Evolutionary conservation across 2,797 vertebrate species (phyloP).

Genomic region (Threskiornis aethiopicus): DNA sequence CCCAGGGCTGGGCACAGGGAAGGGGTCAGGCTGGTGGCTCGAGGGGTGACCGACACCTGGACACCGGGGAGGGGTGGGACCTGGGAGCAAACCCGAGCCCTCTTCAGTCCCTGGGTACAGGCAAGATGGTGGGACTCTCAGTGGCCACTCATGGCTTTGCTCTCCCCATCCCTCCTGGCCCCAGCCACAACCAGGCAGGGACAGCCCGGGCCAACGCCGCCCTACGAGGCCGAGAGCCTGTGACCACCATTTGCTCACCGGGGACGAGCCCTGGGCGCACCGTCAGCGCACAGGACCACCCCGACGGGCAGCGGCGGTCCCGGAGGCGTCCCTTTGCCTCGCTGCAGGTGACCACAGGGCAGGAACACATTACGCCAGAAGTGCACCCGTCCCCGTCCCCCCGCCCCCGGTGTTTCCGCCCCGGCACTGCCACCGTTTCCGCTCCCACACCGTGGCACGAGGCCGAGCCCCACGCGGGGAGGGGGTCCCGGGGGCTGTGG

Average conservation of each 20-base stretch:
- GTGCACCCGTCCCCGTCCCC: neutral
- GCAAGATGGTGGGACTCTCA: fast-evolving
- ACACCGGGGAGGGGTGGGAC: neutral
- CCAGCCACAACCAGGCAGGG: neutral
- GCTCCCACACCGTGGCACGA: neutral
- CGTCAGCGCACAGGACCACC: neutral
- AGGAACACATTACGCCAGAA: neutral
- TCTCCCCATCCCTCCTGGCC: neutral
- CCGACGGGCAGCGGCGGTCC: neutral
- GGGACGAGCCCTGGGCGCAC: fast-evolving
- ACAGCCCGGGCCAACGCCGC: fast-evolving
- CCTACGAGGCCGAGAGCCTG: fast-evolving
- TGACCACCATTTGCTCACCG: fast-evolving
- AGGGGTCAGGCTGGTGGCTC: neutral
- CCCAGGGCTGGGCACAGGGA: neutral
- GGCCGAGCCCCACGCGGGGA: neutral
- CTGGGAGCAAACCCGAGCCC: neutral
- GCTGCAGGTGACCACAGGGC: neutral
- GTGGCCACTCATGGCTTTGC: neutral
- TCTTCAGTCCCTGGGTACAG: neutral
- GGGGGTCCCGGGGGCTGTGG: neutral
- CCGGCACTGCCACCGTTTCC: neutral
- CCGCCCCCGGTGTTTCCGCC: neutral
- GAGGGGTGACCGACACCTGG: neutral
- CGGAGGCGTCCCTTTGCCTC: neutral